Conservation (phyloP, 2,888 invertebrate genomes). For the Thera britannica region DNA sequence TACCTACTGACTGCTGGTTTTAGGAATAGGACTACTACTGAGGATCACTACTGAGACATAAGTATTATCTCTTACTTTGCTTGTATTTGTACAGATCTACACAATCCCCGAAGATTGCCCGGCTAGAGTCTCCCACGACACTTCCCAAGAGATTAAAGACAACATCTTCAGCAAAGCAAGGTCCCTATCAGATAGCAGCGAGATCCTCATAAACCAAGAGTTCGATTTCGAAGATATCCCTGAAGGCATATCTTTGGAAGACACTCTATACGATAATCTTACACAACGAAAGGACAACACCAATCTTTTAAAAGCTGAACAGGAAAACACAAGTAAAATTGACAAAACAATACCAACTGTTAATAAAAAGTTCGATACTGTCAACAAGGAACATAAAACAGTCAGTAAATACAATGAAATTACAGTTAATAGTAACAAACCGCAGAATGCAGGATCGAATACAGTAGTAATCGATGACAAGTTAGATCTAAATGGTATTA, state of each 20-base stretch:
- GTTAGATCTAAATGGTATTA: conserved; percentile 26
- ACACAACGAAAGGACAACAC: conserved; percentile 45
- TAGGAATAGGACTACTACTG: too few species aligned
- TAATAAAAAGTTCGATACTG: not conserved
- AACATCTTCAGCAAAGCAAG: conserved; percentile 70
- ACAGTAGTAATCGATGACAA: conserved; percentile 21
- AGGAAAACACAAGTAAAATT: not conserved
- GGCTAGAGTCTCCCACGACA: conserved; percentile 58
- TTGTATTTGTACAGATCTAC: conserved; percentile 61
- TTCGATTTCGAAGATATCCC: conserved; percentile 74
- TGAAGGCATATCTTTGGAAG: conserved; percentile 73
- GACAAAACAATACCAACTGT: not conserved
- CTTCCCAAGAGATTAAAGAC: conserved; percentile 61
- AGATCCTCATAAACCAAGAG: conserved; percentile 68
- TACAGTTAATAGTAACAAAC: conserved; percentile 1
- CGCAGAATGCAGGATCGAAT: not conserved
- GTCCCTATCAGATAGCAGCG: conserved; percentile 59
- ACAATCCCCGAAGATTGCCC: conserved; percentile 79
- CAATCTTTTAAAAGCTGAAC: conserved; percentile 20
- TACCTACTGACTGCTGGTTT: too few species aligned
- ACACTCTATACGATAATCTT: conserved; percentile 71
- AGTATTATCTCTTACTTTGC: not conserved
- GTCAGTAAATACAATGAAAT: not conserved
- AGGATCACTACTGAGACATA: too few species aligned
- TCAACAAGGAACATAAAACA: conserved; percentile 12